Evolutionary conservation across 2,888 invertebrate genomes (phyloP).

Genomic region (Phorcus lineatus): DNA sequence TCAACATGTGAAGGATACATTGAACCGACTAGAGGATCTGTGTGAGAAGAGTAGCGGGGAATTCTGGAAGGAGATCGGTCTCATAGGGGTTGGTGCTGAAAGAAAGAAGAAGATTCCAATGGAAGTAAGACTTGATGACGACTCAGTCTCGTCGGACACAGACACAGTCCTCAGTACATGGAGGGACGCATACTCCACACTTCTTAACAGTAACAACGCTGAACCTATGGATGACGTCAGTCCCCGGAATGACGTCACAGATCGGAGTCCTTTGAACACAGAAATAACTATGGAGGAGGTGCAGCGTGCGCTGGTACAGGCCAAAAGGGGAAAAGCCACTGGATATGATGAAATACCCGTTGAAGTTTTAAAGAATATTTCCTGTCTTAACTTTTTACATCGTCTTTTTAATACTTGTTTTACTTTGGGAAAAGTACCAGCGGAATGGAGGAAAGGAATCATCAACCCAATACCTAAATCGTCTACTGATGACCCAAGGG

Average conservation of each 20-base stretch:
- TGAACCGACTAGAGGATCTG: background rate
- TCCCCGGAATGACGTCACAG: background rate
- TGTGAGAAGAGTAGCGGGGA: background rate
- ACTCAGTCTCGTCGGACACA: background rate
- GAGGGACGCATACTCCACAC: background rate
- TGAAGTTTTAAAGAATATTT: background rate
- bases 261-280: background rate
- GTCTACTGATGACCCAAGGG: too few species aligned
- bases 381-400: background rate
- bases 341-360: background rate
- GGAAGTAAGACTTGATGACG: background rate
- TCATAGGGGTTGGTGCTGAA: background rate
- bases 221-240: background rate
- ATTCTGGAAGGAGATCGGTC: background rate
- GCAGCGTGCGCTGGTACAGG: background rate
- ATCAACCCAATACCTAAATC: background rate
- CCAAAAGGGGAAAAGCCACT: background rate
- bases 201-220: background rate
- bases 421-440: background rate
- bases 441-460: background rate
- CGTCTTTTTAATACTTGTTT: background rate
- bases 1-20: background rate
- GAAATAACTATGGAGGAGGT: background rate
- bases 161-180: background rate
- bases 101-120: background rate